These are phyloP conservation scores for Baronia brevicornis DNA, from an alignment of 2,888 invertebrate species.

Conservation along the genomic window DNA sequence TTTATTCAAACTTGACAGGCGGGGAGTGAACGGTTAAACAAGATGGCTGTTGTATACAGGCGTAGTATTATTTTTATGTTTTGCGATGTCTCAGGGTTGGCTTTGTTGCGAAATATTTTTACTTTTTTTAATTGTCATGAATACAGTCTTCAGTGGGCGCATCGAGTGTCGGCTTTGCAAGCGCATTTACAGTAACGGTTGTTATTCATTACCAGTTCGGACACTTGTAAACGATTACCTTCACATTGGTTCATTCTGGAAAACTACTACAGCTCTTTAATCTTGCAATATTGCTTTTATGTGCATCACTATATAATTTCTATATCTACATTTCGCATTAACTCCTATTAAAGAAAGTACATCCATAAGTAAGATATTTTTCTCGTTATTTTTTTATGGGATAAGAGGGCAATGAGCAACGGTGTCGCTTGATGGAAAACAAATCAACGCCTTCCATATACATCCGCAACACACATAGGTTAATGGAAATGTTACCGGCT, in stretches of 20 bases:
- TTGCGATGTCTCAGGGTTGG: conserved; percentile 40
- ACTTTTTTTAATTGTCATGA: conserved; percentile 17
- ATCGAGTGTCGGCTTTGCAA: conserved; percentile 6
- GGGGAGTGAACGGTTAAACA: conserved; percentile 50
- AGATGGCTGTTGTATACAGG: conserved; percentile 25
- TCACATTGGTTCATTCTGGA: not conserved
- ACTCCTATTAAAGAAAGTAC: too few species aligned
- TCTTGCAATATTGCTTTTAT: too few species aligned
- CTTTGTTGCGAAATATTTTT: conserved; percentile 43
- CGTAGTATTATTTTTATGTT: conserved; percentile 20
- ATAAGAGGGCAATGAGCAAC: too few species aligned
- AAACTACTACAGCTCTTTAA: too few species aligned
- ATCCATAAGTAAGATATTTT: too few species aligned
- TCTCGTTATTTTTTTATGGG: too few species aligned
- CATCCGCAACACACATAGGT: too few species aligned
- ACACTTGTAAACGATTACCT: conserved; percentile 1
- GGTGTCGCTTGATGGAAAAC: too few species aligned
- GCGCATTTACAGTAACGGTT: conserved; percentile 2
- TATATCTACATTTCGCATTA: too few species aligned
- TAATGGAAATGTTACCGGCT: too few species aligned
- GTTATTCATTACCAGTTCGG: conserved; percentile 4
- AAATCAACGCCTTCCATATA: too few species aligned
- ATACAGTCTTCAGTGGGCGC: conserved; percentile 9
- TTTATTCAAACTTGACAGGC: conserved; percentile 45
- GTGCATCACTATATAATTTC: too few species aligned